Evolutionary conservation across 37 sponge, comb jelly and placozoan genomes (phyloP).

Genomic region (Mnemiopsis leidyi): DNA sequence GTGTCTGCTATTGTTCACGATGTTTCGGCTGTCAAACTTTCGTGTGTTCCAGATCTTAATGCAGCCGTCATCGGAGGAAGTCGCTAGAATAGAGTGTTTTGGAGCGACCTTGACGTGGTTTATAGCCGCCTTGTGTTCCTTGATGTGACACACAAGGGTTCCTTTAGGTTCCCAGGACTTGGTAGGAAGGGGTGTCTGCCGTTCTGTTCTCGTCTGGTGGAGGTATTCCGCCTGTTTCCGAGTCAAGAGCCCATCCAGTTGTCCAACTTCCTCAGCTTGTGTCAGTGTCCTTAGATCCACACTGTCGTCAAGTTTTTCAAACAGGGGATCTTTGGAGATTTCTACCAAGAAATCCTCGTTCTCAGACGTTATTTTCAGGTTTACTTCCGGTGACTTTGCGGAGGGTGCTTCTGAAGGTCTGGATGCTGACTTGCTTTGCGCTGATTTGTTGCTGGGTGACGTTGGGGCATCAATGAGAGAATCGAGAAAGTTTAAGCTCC

Average conservation of each 20-base stretch:
- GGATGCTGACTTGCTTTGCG: not conserved
- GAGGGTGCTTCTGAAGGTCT: not conserved
- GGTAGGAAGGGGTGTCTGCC: constrained; percentile 18
- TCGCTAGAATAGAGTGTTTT: constrained; percentile 76
- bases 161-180: constrained; percentile 27
- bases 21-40: constrained; percentile 76
- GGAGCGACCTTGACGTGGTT: constrained; percentile 68
- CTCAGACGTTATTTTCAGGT: not conserved
- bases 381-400: not conserved
- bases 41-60: constrained; percentile 85
- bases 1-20: constrained; percentile 69
- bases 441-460: not conserved
- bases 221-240: constrained; percentile 47
- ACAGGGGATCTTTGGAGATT: constrained; percentile 11
- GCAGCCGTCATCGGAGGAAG: constrained; percentile 85
- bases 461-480: not conserved
- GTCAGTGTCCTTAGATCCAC: not conserved
- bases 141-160: constrained; percentile 69
- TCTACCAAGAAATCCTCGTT: not conserved
- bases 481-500: not conserved
- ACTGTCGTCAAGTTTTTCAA: not conserved
- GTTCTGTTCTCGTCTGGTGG: not conserved
- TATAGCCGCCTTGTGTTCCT: constrained; percentile 85
- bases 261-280: not conserved
- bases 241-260: not conserved